These are phyloP conservation scores for Diadema setosum DNA, from an alignment of 35 echinoderm and acorn worm species.

Conservation along the genomic window DNA sequence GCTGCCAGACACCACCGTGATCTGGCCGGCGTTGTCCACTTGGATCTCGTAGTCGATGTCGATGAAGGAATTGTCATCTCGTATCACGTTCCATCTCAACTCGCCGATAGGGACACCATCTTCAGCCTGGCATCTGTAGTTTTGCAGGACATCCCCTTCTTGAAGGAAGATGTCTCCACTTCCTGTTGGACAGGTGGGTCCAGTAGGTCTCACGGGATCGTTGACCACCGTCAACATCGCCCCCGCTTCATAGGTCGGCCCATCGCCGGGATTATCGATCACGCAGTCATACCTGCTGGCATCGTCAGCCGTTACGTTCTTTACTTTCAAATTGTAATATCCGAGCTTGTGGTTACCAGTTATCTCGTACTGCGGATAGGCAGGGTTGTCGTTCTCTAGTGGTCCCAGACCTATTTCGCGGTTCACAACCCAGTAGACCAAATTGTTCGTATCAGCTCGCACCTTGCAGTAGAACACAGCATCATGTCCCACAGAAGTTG, in stretches of 20 bases:
- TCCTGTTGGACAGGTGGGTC: not conserved
- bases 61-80: not conserved
- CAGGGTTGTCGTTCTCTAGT: not conserved
- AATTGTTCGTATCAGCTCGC: not conserved
- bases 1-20: not conserved
- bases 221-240: not conserved
- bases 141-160: not conserved
- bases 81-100: not conserved
- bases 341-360: not conserved
- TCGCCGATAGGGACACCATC: not conserved
- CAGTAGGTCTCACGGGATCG: not conserved
- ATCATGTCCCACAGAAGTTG: not conserved
- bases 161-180: not conserved
- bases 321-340: not conserved
- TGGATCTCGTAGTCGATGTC: not conserved
- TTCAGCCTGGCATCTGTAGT: not conserved
- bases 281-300: not conserved
- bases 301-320: not conserved
- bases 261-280: not conserved
- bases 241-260: not conserved
- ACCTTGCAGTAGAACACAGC: not conserved
- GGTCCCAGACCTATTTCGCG: not conserved
- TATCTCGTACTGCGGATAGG: not conserved
- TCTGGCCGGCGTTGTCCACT: not conserved
- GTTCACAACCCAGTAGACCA: conserved; percentile 9